Conservation (phyloP, 2,888 invertebrate genomes). For the Diadromus collaris region DNA sequence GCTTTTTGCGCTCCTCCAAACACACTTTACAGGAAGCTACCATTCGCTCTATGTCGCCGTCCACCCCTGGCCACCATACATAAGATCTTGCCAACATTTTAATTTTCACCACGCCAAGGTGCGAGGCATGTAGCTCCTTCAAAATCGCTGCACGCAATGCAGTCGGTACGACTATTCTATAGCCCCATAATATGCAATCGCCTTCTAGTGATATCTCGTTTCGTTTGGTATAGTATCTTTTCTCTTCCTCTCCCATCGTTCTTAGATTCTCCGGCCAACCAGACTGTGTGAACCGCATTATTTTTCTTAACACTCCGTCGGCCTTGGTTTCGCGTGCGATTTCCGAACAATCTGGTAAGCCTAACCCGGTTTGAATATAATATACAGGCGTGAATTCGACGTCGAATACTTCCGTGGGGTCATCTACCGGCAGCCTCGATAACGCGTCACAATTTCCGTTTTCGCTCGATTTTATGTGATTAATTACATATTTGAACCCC, state of each 20-base stretch:
- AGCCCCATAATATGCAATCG: constrained; percentile 5
- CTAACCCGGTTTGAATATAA: no score
- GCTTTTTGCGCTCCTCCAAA: no score
- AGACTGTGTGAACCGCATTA: no score
- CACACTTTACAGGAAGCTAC: no score
- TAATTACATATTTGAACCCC: not conserved
- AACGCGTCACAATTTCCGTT: constrained; percentile 52
- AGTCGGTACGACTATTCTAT: constrained; percentile 6
- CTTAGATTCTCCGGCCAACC: no score
- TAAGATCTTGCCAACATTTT: constrained; percentile 4
- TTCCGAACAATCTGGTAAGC: no score
- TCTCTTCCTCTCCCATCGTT: not conserved
- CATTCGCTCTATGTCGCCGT: no score
- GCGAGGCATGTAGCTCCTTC: not conserved
- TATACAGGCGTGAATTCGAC: not conserved
- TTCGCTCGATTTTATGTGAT: constrained; percentile 42
- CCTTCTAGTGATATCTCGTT: not conserved
- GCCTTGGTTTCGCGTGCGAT: no score
- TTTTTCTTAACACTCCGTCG: no score
- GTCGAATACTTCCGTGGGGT: constrained; percentile 9
- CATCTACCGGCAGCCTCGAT: constrained; percentile 44
- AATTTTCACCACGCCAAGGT: constrained; percentile 12
- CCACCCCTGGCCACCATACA: no score
- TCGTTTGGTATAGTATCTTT: not conserved
- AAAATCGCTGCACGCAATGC: not conserved